Evolutionary conservation across 2,888 invertebrate species (phyloP).

Genomic region (Monochamus alternatus): DNA sequence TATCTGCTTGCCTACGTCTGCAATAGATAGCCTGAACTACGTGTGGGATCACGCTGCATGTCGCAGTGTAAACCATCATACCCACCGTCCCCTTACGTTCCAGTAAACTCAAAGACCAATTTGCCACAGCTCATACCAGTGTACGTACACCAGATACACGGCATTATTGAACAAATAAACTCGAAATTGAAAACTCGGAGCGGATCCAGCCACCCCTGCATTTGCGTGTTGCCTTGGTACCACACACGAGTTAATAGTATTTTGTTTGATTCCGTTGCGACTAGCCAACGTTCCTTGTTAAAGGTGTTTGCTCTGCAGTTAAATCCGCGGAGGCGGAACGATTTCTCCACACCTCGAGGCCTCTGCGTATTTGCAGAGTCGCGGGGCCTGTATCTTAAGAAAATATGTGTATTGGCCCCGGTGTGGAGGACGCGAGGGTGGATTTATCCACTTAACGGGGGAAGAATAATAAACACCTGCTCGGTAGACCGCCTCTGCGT

Average conservation of each 20-base stretch:
- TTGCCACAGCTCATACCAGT: slow-evolving; percentile 7
- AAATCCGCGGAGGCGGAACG: slow-evolving; percentile 27
- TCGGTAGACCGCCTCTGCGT: too few species aligned
- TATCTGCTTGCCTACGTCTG: too few species aligned
- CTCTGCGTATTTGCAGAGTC: slow-evolving; percentile 25
- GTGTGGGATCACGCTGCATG: too few species aligned
- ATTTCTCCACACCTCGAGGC: slow-evolving; percentile 18
- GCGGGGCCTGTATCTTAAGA: slow-evolving; percentile 8
- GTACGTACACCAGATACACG: slow-evolving; percentile 13
- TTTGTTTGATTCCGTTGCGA: slow-evolving; percentile 28
- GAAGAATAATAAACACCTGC: slow-evolving; percentile 25
- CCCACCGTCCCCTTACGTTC: not conserved
- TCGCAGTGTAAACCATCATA: not conserved
- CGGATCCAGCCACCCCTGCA: not conserved
- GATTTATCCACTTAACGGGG: slow-evolving; percentile 16
- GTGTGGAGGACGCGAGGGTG: slow-evolving; percentile 1
- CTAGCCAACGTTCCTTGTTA: slow-evolving; percentile 31
- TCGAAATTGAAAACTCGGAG: slow-evolving; percentile 13
- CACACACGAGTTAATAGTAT: slow-evolving; percentile 30
- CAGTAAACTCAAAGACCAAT: slow-evolving; percentile 20
- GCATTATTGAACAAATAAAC: slow-evolving; percentile 25
- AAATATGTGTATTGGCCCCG: slow-evolving; percentile 24
- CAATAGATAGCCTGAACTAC: too few species aligned
- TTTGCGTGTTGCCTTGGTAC: slow-evolving; percentile 25
- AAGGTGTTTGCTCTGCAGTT: slow-evolving; percentile 30